Conservation (phyloP, 2,797 vertebrate species). For the Pelochelys cantorii region DNA sequence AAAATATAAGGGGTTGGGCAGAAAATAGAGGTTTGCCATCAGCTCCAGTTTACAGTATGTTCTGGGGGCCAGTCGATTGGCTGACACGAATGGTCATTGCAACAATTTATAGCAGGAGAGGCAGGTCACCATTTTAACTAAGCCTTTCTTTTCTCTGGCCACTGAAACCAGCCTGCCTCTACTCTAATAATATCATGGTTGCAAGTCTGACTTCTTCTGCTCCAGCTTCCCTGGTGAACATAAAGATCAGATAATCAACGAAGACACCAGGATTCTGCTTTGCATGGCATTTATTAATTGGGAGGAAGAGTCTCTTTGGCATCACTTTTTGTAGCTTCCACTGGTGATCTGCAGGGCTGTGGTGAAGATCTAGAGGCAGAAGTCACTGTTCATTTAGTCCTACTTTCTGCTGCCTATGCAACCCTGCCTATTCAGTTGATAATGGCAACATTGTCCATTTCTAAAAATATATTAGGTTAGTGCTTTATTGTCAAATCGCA, state of each 20-base stretch:
- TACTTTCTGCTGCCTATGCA: not conserved
- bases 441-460: not conserved
- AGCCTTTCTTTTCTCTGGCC: not conserved
- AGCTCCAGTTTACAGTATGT: not conserved
- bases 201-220: not conserved
- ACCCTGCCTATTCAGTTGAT: not conserved
- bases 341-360: not conserved
- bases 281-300: not conserved
- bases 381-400: accelerated
- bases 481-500: not conserved
- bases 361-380: not conserved
- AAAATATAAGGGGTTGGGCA: not conserved
- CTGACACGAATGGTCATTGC: not conserved
- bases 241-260: not conserved
- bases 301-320: not conserved
- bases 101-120: not conserved
- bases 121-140: not conserved
- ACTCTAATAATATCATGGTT: not conserved
- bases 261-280: not conserved
- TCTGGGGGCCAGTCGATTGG: not conserved
- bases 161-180: not conserved
- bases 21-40: not conserved
- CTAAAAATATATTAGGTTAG: not conserved
- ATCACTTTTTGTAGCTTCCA: not conserved
- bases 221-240: not conserved